Percentiles rank a stretch among this genome's conserved stretches.
phyloP scores from a whole-genome alignment of 2,113 vertebrate species.

The Cyprinus carpio region DNA sequence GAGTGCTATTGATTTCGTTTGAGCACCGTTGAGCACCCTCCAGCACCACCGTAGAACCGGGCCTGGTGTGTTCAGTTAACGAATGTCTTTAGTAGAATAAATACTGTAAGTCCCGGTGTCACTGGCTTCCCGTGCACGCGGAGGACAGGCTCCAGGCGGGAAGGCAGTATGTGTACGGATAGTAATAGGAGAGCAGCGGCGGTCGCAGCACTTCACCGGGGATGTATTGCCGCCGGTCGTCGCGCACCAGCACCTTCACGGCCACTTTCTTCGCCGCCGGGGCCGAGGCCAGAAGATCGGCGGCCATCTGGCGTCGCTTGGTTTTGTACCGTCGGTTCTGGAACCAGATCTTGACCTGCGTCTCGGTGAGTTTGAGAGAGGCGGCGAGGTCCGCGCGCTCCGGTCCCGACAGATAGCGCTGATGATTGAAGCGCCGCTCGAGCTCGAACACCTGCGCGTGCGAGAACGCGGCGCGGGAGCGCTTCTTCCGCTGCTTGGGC shows the following conservation, averaged over 20 bases:
- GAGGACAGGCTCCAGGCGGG: slow-evolving; percentile 94
- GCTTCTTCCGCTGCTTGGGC: slow-evolving; percentile 94
- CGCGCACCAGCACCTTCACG: slow-evolving; percentile 94
- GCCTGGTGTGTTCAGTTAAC: not conserved
- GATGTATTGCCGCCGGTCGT: slow-evolving; percentile 97
- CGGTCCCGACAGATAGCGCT: slow-evolving; percentile 95
- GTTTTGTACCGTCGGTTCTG: slow-evolving; percentile 99
- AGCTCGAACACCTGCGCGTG: slow-evolving; percentile 98
- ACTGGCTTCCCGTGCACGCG: slow-evolving; percentile 78
- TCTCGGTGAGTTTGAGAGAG: slow-evolving; percentile 96
- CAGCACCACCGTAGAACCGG: no score
- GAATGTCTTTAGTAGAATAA: slow-evolving; percentile 37
- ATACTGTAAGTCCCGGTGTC: slow-evolving; percentile 56
- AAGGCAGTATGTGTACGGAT: slow-evolving; percentile 94
- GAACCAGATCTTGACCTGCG: slow-evolving; percentile 99
- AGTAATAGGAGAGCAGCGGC: slow-evolving; percentile 90
- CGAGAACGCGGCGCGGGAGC: slow-evolving; percentile 95
- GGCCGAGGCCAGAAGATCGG: slow-evolving; percentile 89
- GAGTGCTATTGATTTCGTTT: no score
- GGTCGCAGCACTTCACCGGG: slow-evolving; percentile 92
- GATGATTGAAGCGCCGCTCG: slow-evolving; percentile 97
- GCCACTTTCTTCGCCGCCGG: slow-evolving; percentile 96
- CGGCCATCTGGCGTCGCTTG: slow-evolving; percentile 95
- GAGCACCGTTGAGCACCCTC: no score
- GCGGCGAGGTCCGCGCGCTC: slow-evolving; percentile 96